Conservation (phyloP, 2,797 vertebrate genomes). For the Micropoecilia bifurca region DNA sequence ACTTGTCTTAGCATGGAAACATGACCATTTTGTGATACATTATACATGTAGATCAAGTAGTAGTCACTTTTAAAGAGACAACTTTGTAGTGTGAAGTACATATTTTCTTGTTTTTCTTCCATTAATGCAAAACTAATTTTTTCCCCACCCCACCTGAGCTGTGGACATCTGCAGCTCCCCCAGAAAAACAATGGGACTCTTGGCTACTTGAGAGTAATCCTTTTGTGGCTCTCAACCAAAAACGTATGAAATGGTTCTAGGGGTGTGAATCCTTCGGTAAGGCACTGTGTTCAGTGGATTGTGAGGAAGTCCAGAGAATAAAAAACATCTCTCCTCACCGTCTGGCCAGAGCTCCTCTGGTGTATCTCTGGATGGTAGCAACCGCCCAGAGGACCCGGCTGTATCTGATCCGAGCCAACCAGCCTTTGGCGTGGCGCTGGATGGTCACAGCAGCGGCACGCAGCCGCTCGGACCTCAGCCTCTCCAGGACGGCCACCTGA, state of each 20-base stretch:
- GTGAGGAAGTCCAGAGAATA: background rate
- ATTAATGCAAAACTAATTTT: background rate
- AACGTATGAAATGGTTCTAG: background rate
- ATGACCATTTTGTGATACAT: no score
- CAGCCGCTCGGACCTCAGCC: slow-evolving; percentile 74
- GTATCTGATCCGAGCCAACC: slow-evolving; percentile 73
- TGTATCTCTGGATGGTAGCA: slow-evolving; percentile 75
- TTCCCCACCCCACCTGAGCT: background rate
- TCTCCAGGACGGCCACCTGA: slow-evolving; percentile 84
- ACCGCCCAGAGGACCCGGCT: slow-evolving; percentile 43
- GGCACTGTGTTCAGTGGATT: background rate
- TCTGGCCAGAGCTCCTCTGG: slow-evolving; percentile 76
- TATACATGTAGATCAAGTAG: no score
- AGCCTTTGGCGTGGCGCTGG: slow-evolving; percentile 81
- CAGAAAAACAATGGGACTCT: no score
- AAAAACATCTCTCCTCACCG: slow-evolving; percentile 62
- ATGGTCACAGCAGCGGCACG: slow-evolving; percentile 74
- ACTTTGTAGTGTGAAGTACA: background rate
- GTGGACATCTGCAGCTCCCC: background rate
- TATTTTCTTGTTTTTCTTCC: background rate
- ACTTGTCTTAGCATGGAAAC: no score
- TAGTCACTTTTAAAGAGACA: no score
- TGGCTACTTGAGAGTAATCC: background rate
- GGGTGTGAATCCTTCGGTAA: background rate
- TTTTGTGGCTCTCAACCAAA: background rate